These are phyloP conservation scores for Brachionus sp. DNA, from an alignment of 1,140 invertebrate species.

Conservation along the genomic window DNA sequence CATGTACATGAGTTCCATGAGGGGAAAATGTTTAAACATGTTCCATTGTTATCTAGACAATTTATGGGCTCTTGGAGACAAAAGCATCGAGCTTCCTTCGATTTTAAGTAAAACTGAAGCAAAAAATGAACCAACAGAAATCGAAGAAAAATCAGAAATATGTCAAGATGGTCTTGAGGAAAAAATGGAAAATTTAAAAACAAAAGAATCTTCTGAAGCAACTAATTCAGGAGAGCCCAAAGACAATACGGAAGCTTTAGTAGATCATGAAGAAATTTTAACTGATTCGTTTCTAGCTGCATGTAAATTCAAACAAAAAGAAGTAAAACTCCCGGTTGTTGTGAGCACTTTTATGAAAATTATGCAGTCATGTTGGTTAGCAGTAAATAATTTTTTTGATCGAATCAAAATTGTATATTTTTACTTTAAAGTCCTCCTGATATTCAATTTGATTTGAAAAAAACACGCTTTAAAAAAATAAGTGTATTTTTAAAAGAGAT, in stretches of 20 bases:
- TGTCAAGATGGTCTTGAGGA: background rate
- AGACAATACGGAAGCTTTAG: background rate
- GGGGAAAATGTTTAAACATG: conserved; percentile 7
- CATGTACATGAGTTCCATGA: conserved; percentile 45
- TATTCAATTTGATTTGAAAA: conserved; percentile 32
- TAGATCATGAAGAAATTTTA: conserved; percentile 38
- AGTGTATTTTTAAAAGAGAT: conserved; percentile 43
- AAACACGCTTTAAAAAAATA: conserved; percentile 42
- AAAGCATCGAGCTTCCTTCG: background rate
- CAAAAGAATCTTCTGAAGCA: background rate
- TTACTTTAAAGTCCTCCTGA: background rate
- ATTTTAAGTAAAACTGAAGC: background rate
- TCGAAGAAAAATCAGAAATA: background rate
- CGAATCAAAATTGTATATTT: background rate
- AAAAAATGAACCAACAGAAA: background rate
- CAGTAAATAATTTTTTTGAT: background rate
- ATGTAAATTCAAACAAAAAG: conserved; percentile 40
- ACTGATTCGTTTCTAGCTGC: background rate
- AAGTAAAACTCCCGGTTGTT: conserved; percentile 26
- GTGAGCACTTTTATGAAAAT: conserved; percentile 46
- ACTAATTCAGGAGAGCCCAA: background rate
- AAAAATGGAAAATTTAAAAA: background rate
- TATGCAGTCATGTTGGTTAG: conserved; percentile 41
- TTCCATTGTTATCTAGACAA: conserved; percentile 27
- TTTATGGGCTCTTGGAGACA: conserved; percentile 32